Evolutionary conservation across 2,113 vertebrate genomes (phyloP).

Genomic region (Zapornia atra): DNA sequence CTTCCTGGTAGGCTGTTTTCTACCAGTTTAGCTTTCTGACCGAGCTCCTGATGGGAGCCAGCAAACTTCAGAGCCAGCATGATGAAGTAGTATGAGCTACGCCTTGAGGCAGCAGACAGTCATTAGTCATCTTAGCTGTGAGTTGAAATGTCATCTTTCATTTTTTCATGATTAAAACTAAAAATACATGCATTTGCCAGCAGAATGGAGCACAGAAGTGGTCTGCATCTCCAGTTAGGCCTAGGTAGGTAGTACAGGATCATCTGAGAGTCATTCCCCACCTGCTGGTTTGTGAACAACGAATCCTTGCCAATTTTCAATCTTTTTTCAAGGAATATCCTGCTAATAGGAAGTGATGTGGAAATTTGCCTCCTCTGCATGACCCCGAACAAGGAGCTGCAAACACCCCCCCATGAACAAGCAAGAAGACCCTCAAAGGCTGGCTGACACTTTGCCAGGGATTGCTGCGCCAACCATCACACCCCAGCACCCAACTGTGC

Average conservation of each 20-base stretch:
- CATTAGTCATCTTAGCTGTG: background rate
- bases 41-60: background rate
- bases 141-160: background rate
- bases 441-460: background rate
- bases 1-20: background rate
- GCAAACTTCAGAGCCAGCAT: background rate
- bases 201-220: background rate
- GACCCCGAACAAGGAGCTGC: background rate
- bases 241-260: background rate
- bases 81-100: background rate
- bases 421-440: background rate
- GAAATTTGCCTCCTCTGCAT: background rate
- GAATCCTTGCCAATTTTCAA: background rate
- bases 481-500: background rate
- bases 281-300: background rate
- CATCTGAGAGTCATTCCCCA: background rate
- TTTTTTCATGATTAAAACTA: background rate
- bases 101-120: background rate
- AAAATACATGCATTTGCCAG: background rate
- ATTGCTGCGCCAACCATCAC: background rate
- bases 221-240: background rate
- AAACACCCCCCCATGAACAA: background rate
- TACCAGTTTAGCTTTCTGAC: background rate
- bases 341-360: background rate
- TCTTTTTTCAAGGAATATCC: fast-evolving